These are phyloP conservation scores for Pocillopora grandis DNA, from an alignment of 92 coral and sea anemone species.

Conservation along the genomic window DNA sequence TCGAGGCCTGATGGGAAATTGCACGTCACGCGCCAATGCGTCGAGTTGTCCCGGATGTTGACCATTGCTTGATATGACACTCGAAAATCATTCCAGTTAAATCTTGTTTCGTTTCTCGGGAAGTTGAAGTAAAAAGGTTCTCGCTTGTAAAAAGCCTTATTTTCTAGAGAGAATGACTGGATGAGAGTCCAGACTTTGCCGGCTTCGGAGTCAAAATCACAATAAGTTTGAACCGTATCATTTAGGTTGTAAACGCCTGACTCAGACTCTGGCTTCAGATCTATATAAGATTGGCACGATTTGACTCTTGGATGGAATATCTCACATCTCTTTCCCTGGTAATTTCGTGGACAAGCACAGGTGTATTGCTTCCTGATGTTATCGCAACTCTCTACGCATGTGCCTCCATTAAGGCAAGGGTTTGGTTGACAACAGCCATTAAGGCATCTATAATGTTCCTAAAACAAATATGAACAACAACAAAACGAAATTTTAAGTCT, in stretches of 20 bases:
- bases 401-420: conserved; percentile 36
- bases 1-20: conserved; percentile 5
- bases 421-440: conserved; percentile 41
- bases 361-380: conserved; percentile 23
- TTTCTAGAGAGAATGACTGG: conserved; percentile 30
- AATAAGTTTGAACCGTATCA: conserved; percentile 11
- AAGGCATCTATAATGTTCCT: background rate
- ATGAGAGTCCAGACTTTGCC: conserved; percentile 47
- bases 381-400: conserved; percentile 30
- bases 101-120: conserved; percentile 12
- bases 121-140: background rate
- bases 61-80: conserved; percentile 21
- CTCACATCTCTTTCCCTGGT: conserved; percentile 28
- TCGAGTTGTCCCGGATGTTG: conserved; percentile 1
- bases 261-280: background rate
- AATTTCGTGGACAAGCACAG: conserved; percentile 20
- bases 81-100: conserved; percentile 31
- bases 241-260: conserved; percentile 1
- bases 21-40: conserved; percentile 45
- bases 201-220: conserved; percentile 36
- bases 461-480: too few relatives aligned
- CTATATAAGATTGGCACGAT: conserved; percentile 14
- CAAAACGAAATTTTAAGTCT: too few relatives aligned
- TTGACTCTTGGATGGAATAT: background rate
- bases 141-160: background rate